phyloP scores from a whole-genome alignment of 2,888 invertebrate genomes.

The Drosophila heteroneura region DNA sequence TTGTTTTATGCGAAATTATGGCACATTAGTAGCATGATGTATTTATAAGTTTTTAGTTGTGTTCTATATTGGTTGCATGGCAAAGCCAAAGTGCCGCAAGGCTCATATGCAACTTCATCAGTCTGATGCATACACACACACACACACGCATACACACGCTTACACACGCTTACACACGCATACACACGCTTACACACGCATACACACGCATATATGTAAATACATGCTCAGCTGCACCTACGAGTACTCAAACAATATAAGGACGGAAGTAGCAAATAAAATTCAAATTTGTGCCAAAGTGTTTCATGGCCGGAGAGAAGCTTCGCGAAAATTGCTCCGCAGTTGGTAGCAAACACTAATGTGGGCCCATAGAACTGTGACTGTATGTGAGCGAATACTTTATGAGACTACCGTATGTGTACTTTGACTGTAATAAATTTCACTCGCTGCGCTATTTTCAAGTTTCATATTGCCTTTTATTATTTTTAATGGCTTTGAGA shows the following conservation, averaged over 20 bases:
- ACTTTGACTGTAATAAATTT: conserved; percentile 66
- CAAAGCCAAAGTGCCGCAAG: conserved; percentile 53
- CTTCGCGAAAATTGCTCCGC: conserved; percentile 44
- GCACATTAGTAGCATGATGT: conserved; percentile 68
- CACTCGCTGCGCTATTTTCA: conserved; percentile 48
- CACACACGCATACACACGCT: neutral
- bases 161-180: neutral
- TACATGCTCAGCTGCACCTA: conserved; percentile 35
- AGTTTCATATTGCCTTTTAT: conserved; percentile 64
- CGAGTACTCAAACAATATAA: conserved; percentile 70
- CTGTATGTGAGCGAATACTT: conserved; percentile 45
- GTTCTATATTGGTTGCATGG: conserved; percentile 19
- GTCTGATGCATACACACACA: conserved; percentile 9
- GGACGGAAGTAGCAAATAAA: conserved; percentile 80
- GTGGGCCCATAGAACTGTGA: conserved; percentile 46
- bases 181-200: neutral
- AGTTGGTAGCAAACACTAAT: conserved; percentile 74
- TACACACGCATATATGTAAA: conserved; percentile 3
- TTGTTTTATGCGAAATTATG: conserved; percentile 62
- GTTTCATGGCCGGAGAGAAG: conserved; percentile 63
- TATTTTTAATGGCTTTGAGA: conserved; percentile 44
- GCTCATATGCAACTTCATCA: conserved; percentile 54
- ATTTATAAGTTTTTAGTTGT: conserved; percentile 74
- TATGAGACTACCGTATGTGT: conserved; percentile 50
- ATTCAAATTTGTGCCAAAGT: conserved; percentile 81